Conservation (phyloP, 92 coral and sea anemone genomes). For the Meandrina meandrites region DNA sequence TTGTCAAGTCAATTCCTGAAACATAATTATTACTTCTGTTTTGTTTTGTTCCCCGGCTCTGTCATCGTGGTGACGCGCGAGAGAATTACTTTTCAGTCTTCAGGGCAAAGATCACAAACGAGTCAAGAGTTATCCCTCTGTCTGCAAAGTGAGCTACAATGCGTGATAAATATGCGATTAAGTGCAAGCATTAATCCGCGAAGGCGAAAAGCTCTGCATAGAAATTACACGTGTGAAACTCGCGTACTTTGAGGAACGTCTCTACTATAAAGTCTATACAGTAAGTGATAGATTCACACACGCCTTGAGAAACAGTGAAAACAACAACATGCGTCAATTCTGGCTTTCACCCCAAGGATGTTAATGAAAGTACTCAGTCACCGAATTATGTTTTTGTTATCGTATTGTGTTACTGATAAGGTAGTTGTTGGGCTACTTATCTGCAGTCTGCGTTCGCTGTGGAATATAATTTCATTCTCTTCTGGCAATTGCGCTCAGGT, state of each 20-base stretch:
- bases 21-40: neutral
- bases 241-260: neutral
- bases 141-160: neutral
- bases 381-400: neutral
- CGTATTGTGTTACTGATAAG: slow-evolving; percentile 38
- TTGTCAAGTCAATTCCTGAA: neutral
- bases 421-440: slow-evolving; percentile 13
- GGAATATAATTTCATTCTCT: slow-evolving; percentile 17
- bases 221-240: neutral
- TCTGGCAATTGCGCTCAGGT: slow-evolving; percentile 11
- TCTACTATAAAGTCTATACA: neutral
- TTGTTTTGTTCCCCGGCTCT: neutral
- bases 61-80: neutral
- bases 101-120: slow-evolving; percentile 8
- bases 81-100: neutral
- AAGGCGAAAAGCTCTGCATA: neutral
- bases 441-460: slow-evolving; percentile 19
- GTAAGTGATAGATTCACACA: neutral
- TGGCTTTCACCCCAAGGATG: slow-evolving; percentile 2
- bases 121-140: neutral
- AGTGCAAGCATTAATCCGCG: slow-evolving; percentile 3
- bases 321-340: neutral
- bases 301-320: neutral
- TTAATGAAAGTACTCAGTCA: neutral
- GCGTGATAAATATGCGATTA: neutral